Evolutionary conservation across 2,797 vertebrate species (phyloP), one percentile per base, ranked within the genome.

Genomic region (Apodemus agrarius): DNA sequence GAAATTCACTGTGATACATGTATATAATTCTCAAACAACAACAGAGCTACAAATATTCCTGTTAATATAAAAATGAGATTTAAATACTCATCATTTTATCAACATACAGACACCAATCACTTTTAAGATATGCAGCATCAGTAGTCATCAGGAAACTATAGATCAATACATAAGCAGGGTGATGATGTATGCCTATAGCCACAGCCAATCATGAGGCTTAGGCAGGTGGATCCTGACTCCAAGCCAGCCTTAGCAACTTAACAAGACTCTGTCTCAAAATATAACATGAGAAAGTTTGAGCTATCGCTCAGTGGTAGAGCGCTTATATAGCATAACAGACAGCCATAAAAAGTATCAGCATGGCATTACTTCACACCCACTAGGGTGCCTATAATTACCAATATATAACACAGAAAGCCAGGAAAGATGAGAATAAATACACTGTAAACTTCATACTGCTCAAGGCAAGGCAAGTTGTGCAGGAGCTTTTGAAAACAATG

Each of bases 381-480:
- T 63, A 43, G 4, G 29, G 80, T 61, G 12, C 6, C 80, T 80
- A 12, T 57, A 78, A 80, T 80, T 69, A 92, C 46, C 78, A 40
- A 88, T 19, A 95, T 49, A 26, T 75, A 95, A 89, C 91, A 69
- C 37, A 94, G 40, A 13, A 37, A 84, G 26, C 76, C 29, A 85
- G 43, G 22, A 79, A 57, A 22, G 1, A 72, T 88, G 34, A 69
- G n/a, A 40, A 61, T 29, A 65, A 40, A 61, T 29, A 65, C 59
- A 37, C 0, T 21, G 6, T 31, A 93, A 83, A 46, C 24, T 90
- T 65, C 57, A 31, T 26, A n/a, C 6, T 80, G 26, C 43, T 67
- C 5, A 21, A 4, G 16, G 6, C 75, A 92, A 90, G 40, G 76
- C 69, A 89, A 89, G 89, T 26, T 2, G 26, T 34, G 9, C 9